phyloP scores from a whole-genome alignment of 2,888 invertebrate genomes.

The Hypercompe scribonia region DNA sequence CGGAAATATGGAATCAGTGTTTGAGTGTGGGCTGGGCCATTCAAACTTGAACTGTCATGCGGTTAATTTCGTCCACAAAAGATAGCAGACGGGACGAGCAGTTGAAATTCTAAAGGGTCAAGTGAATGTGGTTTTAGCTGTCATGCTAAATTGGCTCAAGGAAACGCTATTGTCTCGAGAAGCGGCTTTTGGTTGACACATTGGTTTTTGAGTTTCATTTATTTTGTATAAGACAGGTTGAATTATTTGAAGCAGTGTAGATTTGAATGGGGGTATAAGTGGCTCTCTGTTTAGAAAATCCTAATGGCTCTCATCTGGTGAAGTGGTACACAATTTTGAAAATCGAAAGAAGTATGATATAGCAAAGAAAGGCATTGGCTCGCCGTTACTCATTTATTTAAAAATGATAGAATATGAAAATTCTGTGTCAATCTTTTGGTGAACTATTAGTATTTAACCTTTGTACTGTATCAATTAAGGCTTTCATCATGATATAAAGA shows the following conservation, averaged over 20 bases:
- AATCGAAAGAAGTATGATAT: not conserved
- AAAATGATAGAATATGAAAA: not conserved
- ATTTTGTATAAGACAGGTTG: slow-evolving; percentile 38
- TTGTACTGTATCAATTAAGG: not conserved
- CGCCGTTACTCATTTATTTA: not conserved
- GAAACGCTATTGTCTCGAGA: slow-evolving; percentile 77
- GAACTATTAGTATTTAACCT: not conserved
- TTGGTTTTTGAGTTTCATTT: slow-evolving; percentile 54
- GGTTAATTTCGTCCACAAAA: slow-evolving; percentile 56
- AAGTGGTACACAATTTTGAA: not conserved
- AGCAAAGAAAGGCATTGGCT: not conserved
- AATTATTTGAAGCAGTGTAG: slow-evolving; percentile 25
- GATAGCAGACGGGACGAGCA: slow-evolving; percentile 39
- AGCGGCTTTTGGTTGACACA: slow-evolving; percentile 67
- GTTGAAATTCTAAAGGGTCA: slow-evolving; percentile 63
- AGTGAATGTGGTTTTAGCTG: slow-evolving; percentile 63
- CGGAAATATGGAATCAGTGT: slow-evolving; percentile 83
- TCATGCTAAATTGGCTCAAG: slow-evolving; percentile 82
- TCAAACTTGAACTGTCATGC: slow-evolving; percentile 62
- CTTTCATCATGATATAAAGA: not conserved
- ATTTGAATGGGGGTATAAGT: slow-evolving; percentile 3
- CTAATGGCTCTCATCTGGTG: not conserved
- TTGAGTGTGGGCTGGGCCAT: slow-evolving; percentile 74
- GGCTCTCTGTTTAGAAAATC: not conserved
- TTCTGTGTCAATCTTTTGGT: not conserved